Conservation (phyloP, 2,888 invertebrate genomes). For the Diarsia mendica region DNA sequence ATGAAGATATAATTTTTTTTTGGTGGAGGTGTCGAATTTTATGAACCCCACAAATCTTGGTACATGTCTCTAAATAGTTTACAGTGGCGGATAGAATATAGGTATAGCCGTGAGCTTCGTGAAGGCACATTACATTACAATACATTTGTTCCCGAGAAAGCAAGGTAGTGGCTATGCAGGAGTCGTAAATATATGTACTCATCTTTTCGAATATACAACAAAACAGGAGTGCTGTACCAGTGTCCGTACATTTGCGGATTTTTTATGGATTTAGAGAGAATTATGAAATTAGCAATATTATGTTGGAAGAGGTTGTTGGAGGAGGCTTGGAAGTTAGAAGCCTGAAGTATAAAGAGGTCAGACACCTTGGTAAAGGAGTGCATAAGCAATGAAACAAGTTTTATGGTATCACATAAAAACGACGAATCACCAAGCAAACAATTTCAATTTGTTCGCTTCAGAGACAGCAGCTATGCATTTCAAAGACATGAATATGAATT, state of each 20-base stretch:
- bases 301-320: neutral
- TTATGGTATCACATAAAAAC: slow-evolving; percentile 27
- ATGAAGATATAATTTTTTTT: neutral
- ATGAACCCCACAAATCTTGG: slow-evolving; percentile 5
- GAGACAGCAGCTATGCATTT: slow-evolving; percentile 37
- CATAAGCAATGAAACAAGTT: neutral
- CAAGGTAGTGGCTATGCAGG: neutral
- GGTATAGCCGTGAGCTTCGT: slow-evolving; percentile 15
- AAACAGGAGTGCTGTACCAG: neutral
- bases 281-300: neutral
- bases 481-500: slow-evolving; percentile 54
- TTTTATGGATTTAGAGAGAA: slow-evolving; percentile 18
- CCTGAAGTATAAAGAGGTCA: neutral
- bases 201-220: slow-evolving; percentile 34
- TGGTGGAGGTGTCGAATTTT: neutral
- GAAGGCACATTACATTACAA: slow-evolving; percentile 41
- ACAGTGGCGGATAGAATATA: neutral
- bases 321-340: neutral
- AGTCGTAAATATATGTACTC: slow-evolving; percentile 34
- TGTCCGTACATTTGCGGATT: neutral
- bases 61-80: neutral
- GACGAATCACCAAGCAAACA: slow-evolving; percentile 19
- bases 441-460: slow-evolving; percentile 33
- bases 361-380: neutral
- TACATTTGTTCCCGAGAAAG: slow-evolving; percentile 25